Evolutionary conservation across 2,797 vertebrate species (phyloP).

Genomic region (Tokudaia muenninki): DNA sequence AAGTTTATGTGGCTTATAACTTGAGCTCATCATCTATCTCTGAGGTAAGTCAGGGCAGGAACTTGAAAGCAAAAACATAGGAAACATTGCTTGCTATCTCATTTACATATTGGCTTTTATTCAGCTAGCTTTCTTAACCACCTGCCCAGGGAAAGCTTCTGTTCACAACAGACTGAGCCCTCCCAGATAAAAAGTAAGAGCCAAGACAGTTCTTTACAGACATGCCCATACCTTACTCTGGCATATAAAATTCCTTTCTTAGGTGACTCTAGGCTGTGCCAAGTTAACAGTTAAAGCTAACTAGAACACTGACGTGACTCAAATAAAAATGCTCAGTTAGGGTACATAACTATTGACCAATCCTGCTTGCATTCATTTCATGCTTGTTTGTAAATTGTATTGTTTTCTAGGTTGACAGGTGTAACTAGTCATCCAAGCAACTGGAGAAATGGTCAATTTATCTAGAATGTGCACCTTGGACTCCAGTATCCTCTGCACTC

Average conservation of each 20-base stretch:
- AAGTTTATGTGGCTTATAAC: not conserved
- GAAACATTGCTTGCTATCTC: not conserved
- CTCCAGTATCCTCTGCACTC: not conserved
- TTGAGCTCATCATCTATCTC: not conserved
- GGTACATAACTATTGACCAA: not conserved
- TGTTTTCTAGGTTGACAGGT: not conserved
- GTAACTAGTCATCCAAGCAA: not conserved
- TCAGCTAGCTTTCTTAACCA: not conserved
- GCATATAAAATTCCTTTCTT: not conserved
- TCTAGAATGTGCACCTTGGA: not conserved
- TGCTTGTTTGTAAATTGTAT: slow-evolving; percentile 3
- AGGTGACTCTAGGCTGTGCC: not conserved
- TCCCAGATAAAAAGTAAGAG: not conserved
- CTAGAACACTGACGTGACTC: not conserved
- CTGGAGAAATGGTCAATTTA: not conserved
- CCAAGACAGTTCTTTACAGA: not conserved
- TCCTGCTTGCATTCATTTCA: slow-evolving; percentile 10
- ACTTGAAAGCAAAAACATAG: not conserved
- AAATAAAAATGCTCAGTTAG: slow-evolving; percentile 38
- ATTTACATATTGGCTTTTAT: no score
- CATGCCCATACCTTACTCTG: not conserved
- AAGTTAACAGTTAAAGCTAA: not conserved
- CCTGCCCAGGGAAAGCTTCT: not conserved
- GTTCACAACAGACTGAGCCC: not conserved
- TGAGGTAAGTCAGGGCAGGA: not conserved